Conservation (phyloP, 2,113 vertebrate species). For the Montifringilla adamsi region DNA sequence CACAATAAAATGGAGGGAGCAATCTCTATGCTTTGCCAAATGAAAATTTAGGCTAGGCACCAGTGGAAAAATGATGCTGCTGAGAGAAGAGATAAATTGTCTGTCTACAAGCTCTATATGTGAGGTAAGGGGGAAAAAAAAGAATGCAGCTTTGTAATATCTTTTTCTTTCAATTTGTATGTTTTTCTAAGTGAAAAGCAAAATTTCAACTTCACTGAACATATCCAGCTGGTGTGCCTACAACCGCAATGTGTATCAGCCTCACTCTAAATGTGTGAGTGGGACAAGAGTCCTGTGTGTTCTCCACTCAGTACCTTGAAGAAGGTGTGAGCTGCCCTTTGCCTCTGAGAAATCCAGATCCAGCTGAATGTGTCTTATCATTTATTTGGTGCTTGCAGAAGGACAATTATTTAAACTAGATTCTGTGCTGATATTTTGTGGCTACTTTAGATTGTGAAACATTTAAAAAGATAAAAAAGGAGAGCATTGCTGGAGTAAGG, state of each 20-base stretch:
- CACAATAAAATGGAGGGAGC: background rate
- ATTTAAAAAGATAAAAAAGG: background rate
- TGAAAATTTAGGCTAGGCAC: background rate
- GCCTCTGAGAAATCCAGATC: background rate
- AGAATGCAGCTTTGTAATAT: background rate
- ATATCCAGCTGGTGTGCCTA: background rate
- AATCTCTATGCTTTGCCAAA: background rate
- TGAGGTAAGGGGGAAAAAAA: background rate
- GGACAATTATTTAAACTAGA: background rate
- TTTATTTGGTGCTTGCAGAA: background rate
- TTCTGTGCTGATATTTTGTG: background rate
- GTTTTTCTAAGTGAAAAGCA: background rate
- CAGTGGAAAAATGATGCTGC: background rate
- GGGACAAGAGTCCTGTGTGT: accelerated
- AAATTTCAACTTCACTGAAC: background rate
- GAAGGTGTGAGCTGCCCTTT: background rate
- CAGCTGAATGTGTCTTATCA: background rate
- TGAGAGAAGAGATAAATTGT: background rate
- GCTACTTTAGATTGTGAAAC: background rate
- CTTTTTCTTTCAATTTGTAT: background rate
- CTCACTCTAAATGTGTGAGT: background rate
- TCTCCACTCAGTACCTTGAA: background rate
- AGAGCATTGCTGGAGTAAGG: background rate
- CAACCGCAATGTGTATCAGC: accelerated
- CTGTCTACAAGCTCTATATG: background rate